phyloP scores from a whole-genome alignment of 2,113 vertebrate genomes.

The Macaca fascicularis region T2T-MFA8v1.1 NC_088387.1:12073501-12074000 shows the following conservation, averaged over 20 bases:
- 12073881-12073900: not conserved
- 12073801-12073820: not conserved
- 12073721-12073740: not conserved
- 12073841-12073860: not conserved
- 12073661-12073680: not conserved
- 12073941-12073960: not conserved
- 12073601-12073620: not conserved
- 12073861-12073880: not conserved
- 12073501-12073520: not conserved
- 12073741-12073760: not conserved
- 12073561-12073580: not conserved
- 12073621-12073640: not conserved
- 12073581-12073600: not conserved
- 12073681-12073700: not conserved
- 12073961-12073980: not conserved
- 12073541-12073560: not conserved
- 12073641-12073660: not conserved
- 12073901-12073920: not conserved
- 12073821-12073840: not conserved
- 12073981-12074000: not conserved
- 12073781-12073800: conserved; percentile 17
- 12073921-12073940: not conserved
- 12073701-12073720: not conserved
- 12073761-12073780: conserved; percentile 9
- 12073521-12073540: not conserved